Percentiles rank a stretch among this genome's conserved stretches.
Conservation (phyloP, 2,113 vertebrate genomes). For the Origma solitaria region DNA sequence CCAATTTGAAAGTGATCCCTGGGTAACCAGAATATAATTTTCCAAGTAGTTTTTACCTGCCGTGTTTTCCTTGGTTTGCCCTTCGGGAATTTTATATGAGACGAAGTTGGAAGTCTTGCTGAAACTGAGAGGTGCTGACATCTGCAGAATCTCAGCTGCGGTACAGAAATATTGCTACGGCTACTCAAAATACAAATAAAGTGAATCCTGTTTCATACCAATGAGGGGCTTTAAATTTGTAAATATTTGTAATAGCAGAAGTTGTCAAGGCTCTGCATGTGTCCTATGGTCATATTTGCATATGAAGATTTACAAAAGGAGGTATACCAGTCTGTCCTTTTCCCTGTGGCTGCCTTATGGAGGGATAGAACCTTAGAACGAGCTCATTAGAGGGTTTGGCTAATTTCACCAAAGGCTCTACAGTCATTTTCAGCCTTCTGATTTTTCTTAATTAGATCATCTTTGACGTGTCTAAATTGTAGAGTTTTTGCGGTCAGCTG, state of each 20-base stretch:
- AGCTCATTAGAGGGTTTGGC: not conserved
- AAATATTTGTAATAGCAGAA: not conserved
- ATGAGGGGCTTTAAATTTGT: not conserved
- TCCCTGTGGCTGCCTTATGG: rapidly evolving
- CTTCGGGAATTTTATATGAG: not conserved
- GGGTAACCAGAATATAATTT: not conserved
- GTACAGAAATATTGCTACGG: not conserved
- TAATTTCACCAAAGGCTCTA: not conserved
- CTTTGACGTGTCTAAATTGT: not conserved
- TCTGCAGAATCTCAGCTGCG: not conserved
- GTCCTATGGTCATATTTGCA: not conserved
- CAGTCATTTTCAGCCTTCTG: not conserved
- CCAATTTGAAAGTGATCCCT: not conserved
- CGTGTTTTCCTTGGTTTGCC: not conserved
- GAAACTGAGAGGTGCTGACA: not conserved
- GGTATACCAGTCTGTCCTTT: not conserved
- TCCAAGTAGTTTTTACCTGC: not conserved
- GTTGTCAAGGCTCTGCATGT: not conserved
- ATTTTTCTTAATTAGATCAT: not conserved
- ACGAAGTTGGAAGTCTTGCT: not conserved
- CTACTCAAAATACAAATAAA: not conserved
- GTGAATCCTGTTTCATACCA: not conserved
- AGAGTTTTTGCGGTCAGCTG: not conserved
- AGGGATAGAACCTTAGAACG: not conserved
- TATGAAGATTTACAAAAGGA: not conserved